Conservation (phyloP, 1,140 invertebrate genomes). For the Eulimnadia texana region DNA sequence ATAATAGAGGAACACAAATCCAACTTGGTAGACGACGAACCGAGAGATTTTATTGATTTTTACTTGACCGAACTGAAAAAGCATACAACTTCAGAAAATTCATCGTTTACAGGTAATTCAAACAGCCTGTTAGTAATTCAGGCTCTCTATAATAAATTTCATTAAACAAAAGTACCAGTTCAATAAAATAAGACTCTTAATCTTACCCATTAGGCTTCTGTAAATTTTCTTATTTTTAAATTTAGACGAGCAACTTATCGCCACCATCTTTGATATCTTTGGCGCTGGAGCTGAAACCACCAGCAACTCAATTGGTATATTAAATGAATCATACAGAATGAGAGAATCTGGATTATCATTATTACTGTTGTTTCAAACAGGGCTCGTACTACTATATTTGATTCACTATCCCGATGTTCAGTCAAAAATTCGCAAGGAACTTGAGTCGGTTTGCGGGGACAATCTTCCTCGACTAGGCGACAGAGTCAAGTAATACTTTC, state of each 20-base stretch:
- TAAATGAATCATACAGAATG: neutral
- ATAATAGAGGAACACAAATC: constrained; percentile 6
- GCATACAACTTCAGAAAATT: too few species aligned
- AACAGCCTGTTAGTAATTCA: too few species aligned
- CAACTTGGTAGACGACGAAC: neutral
- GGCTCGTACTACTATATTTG: constrained; percentile 43
- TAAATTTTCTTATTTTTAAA: too few species aligned
- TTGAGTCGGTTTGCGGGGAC: constrained; percentile 50
- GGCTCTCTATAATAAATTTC: too few species aligned
- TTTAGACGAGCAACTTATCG: neutral
- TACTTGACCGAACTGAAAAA: constrained; percentile 11
- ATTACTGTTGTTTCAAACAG: neutral
- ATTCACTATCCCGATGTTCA: constrained; percentile 46
- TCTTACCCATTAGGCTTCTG: neutral
- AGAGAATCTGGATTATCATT: too few species aligned
- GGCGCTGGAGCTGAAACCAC: constrained; percentile 9
- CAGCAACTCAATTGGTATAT: constrained; percentile 11
- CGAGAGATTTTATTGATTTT: constrained; percentile 11
- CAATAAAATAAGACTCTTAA: too few species aligned
- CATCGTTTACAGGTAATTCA: too few species aligned
- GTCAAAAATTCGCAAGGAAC: constrained; percentile 45
- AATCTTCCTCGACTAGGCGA: constrained; percentile 45
- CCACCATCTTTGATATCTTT: neutral
- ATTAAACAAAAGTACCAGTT: too few species aligned
- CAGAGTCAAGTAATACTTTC: constrained; percentile 25